Percentiles rank a stretch among this genome's conserved stretches.
Conservation (phyloP, 2,113 vertebrate species). For the Brachyhypopomus gauderio region DNA sequence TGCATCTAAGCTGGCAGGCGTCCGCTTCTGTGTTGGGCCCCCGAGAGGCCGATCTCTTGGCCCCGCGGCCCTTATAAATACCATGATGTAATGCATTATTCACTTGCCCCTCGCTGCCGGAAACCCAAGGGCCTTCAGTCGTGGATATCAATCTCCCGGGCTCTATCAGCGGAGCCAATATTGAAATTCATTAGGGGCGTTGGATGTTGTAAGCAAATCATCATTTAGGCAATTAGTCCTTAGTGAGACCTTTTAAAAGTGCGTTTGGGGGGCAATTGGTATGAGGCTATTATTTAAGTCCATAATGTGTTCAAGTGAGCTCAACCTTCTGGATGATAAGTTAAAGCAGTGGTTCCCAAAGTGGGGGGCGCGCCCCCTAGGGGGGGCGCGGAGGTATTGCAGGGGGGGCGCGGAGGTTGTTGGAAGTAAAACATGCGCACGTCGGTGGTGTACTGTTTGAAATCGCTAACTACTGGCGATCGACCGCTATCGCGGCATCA, state of each 20-base stretch:
- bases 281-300: neutral
- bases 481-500: no score
- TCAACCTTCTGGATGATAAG: neutral
- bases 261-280: neutral
- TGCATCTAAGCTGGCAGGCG: neutral
- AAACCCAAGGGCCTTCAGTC: slow-evolving; percentile 30
- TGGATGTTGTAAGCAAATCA: neutral
- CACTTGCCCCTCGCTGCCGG: slow-evolving; percentile 31
- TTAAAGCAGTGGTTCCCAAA: no score
- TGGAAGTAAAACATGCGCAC: no score
- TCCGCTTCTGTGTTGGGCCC: neutral
- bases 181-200: slow-evolving; percentile 5
- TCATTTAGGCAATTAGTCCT: neutral
- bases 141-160: slow-evolving; percentile 49
- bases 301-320: slow-evolving; percentile 3
- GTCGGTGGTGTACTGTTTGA: no score
- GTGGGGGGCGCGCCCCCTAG: no score
- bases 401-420: no score
- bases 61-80: slow-evolving; percentile 25
- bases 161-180: slow-evolving; percentile 6
- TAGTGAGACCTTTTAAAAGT: neutral
- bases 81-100: slow-evolving; percentile 51
- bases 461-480: no score
- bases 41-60: slow-evolving; percentile 30
- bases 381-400: no score